Evolutionary conservation across 2,888 invertebrate species (phyloP), one percentile per base, ranked within the genome.

Genomic region (Lamproptera curius): DNA sequence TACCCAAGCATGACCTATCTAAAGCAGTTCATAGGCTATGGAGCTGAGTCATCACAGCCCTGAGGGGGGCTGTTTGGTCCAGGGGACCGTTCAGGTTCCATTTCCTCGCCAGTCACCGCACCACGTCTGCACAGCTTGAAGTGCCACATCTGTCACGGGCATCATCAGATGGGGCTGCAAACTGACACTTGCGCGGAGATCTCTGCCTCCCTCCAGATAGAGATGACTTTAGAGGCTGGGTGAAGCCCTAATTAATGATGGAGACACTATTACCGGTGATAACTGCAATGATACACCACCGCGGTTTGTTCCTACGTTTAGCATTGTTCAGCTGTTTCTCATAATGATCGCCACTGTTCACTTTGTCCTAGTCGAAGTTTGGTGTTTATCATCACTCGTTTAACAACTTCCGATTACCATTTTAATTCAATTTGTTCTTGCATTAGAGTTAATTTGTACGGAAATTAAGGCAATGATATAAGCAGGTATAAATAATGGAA

Each of bases 1-100:
- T 67, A 90, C 91, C 96, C 95, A 56, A 95, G 79, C 90, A 95
- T 91, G 41, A 95, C 93, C 56, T 95, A 88, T 53, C 95, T 88
- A 76, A 91, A 94, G 82, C 95, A 95, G 73, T 95, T 95, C 76
- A 93, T 92, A 8, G 91, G 90, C 0, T 93, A 92, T 23, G 94
- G 93, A 54, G 92, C 91, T 42, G 93, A 90, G 59, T 94, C 94
- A 55, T 92, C 92, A 65, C 92, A 64, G 70, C 88, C 65, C 49
- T 83, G 80, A 10, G 77, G 60, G 36, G 77, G 57, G 0, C 65
- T 67, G 48, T 86, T 83, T 0, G 86, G 84, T 1, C 83, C 84
- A 0, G 83, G 78, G 0, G 79, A 70, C 46, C 76, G 54, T 42
- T 78, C 84, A 4, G 70, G 65, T 26, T 79, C 79, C 0, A 74